Base-by-base conservation (phyloP, 2,888 invertebrate species). In the Corbicula japonica region DNA sequence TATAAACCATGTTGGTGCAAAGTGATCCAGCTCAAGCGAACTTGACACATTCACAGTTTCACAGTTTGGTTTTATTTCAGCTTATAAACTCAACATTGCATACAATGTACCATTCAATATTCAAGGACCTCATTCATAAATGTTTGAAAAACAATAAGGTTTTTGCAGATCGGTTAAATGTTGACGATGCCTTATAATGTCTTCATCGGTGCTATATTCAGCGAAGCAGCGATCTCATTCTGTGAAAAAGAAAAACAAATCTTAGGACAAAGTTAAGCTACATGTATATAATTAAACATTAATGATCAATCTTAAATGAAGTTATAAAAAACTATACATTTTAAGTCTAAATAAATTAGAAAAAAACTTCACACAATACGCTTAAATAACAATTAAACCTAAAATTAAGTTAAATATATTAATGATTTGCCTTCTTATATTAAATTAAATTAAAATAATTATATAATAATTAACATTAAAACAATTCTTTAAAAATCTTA, bases 181-280 rank as follows among this genome's bases (percentile, higher is more conserved):
- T 50, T 26, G 2, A 26, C 3, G 1, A 12, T 18, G 26, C 41
- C 50, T 79, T 75, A 79, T 26, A 82, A 63, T 8, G 86, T 79
- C 56, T 86, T 83, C 84, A 87, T 76, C 23, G 84, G 86, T 15
- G 69, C 65, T 6, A 87, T 75, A 18, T 72, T 76, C n/a, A 85
- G 69, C 28, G 35, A 63, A 18, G 34, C 62, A 18, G 87, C 85
- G n/a, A 87, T 65, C 0, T 83, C 85, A 63, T 82, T 80, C 86
- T 86, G 80, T n/a, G n/a, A n/a, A 28, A 86, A 86, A 46, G 18
- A 50, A 48, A 26, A 50, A 41, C 2, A 10, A 52, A 35, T 60
- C 6, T 1, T 26, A 60, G 10, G 2, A n/a, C 10, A n/a, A 23
- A 8, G 18, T n/a, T 48, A 10, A 48, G 10, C 21, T 15, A 48